Evolutionary conservation across 1,140 invertebrate genomes (phyloP), one percentile per base, ranked within the genome.

Genomic region (Drosophila fuyamai): DNA sequence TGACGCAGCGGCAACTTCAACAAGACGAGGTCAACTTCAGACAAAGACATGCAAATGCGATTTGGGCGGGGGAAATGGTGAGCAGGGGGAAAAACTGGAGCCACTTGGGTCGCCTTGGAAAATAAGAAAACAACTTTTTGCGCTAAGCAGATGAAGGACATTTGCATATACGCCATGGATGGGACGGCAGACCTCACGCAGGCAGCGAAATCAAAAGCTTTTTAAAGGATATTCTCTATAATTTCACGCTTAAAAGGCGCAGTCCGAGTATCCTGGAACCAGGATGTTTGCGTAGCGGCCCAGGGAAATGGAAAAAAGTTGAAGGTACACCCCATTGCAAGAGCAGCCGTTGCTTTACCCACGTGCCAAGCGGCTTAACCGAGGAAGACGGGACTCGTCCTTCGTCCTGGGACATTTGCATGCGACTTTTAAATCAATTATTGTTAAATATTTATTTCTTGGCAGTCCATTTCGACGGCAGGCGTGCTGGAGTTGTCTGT

Each of bases 381-480:
- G 32, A 51, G 76, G 4, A 35, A n/a, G 40, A 62, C 36, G 56
- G 47, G 23, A 38, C 27, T 40, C 47, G 50, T 53, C 54, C 57
- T 43, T 59, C 50, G 58, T 60, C 56, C 43, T 48, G 57, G 23
- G 1, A 54, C 86, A 89, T 89, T 89, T 89, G 84, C 84, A 84
- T 89, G 80, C 84, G 84, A 83, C 85, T 89, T 89, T 89, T 89
- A 89, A 89, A 89, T 89, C 84, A 89, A 89, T 89, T 89, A 89
- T 89, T 89, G 84, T 89, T 89, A 89, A 89, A 89, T 89, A 89
- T 89, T 89, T 89, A 89, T 89, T 84, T 89, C 84, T 81, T 63
- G 73, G 61, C 83, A 83, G 84, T 88, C 84, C 83, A 83, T 83
- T 88, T 79, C 47, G 65, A 51, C 40, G 43, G 70, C 54, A 53